A percentile compares a stretch with the other conserved stretches of the same genome.
These are phyloP conservation scores for Atta colombica DNA, from an alignment of 1,140 invertebrate species.

Conservation along the genomic window DNA sequence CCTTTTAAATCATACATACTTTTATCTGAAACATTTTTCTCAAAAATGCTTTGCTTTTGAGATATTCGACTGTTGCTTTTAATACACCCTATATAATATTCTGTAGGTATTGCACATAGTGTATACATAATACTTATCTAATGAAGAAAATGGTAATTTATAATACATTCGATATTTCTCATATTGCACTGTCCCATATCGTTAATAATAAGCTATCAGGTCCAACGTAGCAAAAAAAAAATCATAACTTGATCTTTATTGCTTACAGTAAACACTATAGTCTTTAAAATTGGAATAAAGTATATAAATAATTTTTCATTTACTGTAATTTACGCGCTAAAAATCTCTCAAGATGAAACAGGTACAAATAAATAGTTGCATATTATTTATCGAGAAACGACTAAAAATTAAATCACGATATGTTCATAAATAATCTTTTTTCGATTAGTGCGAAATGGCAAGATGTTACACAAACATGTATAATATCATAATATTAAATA, in stretches of 20 bases:
- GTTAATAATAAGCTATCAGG: slow-evolving; percentile 63
- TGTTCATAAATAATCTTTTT: slow-evolving; percentile 13
- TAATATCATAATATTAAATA: slow-evolving; percentile 35
- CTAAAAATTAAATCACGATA: slow-evolving; percentile 51
- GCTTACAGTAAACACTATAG: background rate
- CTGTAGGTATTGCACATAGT: slow-evolving; percentile 36
- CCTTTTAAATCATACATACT: no score
- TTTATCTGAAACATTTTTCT: no score
- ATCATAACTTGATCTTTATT: slow-evolving; percentile 21
- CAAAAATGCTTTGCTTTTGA: no score
- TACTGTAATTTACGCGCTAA: slow-evolving; percentile 18
- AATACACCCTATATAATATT: background rate
- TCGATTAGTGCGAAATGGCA: slow-evolving; percentile 45
- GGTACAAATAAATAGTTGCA: slow-evolving; percentile 51
- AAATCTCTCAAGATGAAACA: slow-evolving; percentile 35
- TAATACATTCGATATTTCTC: slow-evolving; percentile 36
- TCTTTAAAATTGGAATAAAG: background rate
- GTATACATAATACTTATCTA: slow-evolving; percentile 45
- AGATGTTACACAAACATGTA: slow-evolving; percentile 19
- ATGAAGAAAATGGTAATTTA: slow-evolving; percentile 35
- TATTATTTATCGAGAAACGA: slow-evolving; percentile 29
- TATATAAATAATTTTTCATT: slow-evolving; percentile 22
- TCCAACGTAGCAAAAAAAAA: slow-evolving; percentile 61
- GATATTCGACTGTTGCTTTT: no score
- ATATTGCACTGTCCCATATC: slow-evolving; percentile 70